A percentile compares a stretch with the other conserved stretches of the same genome.
These are phyloP conservation scores for Callionymus lyra DNA, from an alignment of 2,113 vertebrate genomes.

Conservation along the genomic window DNA sequence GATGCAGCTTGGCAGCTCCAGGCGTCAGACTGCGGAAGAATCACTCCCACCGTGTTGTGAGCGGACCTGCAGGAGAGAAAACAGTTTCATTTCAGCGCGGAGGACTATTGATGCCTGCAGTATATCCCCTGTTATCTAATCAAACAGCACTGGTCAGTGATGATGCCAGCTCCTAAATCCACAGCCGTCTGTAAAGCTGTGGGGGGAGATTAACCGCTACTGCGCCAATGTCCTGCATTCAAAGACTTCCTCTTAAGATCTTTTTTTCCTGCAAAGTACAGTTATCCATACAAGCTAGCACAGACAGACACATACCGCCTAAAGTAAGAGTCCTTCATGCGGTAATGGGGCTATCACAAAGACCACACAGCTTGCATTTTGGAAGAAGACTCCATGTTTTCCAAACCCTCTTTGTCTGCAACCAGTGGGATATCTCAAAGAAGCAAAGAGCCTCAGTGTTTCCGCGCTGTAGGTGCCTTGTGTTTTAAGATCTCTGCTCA, in stretches of 20 bases:
- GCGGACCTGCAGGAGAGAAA: conserved; percentile 47
- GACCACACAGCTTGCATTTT: conserved; percentile 65
- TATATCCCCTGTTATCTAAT: conserved; percentile 68
- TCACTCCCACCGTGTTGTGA: conserved; percentile 56
- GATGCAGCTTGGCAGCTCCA: conserved; percentile 54
- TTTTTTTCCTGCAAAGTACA: conserved; percentile 58
- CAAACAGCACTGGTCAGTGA: conserved; percentile 68
- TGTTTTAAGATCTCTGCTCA: conserved; percentile 28
- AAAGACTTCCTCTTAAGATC: conserved; percentile 66
- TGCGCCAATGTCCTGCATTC: conserved; percentile 63
- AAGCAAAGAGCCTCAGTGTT: conserved; percentile 35
- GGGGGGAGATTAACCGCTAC: conserved; percentile 63
- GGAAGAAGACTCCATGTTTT: conserved; percentile 62
- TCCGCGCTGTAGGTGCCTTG: conserved; percentile 48
- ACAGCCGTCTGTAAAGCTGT: conserved; percentile 61
- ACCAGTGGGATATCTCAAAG: conserved; percentile 50
- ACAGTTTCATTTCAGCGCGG: conserved; percentile 60
- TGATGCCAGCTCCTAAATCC: conserved; percentile 67
- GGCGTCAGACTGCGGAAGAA: conserved; percentile 49
- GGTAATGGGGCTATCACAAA: conserved; percentile 65
- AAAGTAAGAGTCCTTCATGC: conserved; percentile 62
- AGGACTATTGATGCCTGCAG: conserved; percentile 59
- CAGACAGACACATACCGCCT: conserved; percentile 51
- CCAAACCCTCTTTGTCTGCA: conserved; percentile 43
- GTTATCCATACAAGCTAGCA: conserved; percentile 56